These are phyloP conservation scores for Xerus rutilus DNA, from an alignment of 2,797 vertebrate species.

Conservation along the genomic window DNA sequence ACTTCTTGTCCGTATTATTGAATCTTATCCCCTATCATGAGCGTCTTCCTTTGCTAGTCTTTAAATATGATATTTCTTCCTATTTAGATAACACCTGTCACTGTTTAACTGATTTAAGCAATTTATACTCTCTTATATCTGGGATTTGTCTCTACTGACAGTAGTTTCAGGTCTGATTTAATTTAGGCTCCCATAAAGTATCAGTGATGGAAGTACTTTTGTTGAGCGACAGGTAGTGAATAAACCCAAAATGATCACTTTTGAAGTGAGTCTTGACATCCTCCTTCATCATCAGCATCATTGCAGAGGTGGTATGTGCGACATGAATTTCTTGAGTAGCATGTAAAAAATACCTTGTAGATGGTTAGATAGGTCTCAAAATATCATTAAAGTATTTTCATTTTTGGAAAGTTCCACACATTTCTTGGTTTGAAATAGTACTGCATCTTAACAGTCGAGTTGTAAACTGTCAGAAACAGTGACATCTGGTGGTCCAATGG, in stretches of 20 bases:
- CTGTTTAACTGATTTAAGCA: not conserved
- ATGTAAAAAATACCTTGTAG: not conserved
- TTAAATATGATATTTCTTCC: not conserved
- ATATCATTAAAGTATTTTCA: not conserved
- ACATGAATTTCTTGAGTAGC: not conserved
- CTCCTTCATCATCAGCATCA: not conserved
- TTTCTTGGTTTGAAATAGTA: not conserved
- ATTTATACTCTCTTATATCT: not conserved
- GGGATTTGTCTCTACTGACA: not conserved
- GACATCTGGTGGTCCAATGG: constrained; percentile 52
- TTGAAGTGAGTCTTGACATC: not conserved
- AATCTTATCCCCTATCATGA: not conserved
- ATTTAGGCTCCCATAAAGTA: not conserved
- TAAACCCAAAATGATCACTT: not conserved
- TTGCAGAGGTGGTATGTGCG: not conserved
- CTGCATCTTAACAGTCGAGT: not conserved
- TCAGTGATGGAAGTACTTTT: not conserved
- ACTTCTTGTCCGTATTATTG: not conserved
- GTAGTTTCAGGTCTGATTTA: not conserved
- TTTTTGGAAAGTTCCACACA: not conserved
- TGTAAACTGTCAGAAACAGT: constrained; percentile 57
- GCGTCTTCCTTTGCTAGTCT: not conserved
- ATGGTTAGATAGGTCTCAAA: not conserved
- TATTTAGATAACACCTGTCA: not conserved
- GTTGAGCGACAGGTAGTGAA: not conserved